These are phyloP conservation scores for Syrista parreyssii DNA, from an alignment of 2,888 invertebrate species.

Conservation along the genomic window DNA sequence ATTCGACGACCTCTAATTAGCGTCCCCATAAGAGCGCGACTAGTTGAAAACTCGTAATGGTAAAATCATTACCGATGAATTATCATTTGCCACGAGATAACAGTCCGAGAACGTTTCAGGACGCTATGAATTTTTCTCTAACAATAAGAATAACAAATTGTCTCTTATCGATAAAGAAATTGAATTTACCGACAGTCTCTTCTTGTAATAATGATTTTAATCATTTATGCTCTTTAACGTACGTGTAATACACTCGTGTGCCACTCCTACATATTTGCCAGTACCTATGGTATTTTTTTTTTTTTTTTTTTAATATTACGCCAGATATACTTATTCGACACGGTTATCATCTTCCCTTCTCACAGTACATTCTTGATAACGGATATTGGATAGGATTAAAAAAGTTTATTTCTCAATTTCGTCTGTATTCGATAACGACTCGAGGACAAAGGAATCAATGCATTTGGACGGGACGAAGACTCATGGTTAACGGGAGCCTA, in stretches of 20 bases:
- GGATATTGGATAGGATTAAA: neutral
- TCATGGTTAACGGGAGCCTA: neutral
- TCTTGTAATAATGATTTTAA: neutral
- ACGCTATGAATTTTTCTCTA: neutral
- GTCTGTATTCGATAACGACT: neutral
- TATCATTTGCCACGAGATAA: neutral
- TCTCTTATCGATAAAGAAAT: neutral
- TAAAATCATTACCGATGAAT: neutral
- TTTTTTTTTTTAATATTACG: neutral
- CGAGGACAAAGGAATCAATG: neutral
- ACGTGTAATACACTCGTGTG: neutral
- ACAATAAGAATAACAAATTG: neutral
- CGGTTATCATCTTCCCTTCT: neutral
- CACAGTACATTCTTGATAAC: neutral
- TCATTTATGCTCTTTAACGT: neutral
- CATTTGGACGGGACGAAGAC: neutral
- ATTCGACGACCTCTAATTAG: conserved; percentile 2
- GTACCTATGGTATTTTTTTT: neutral
- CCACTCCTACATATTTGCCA: neutral
- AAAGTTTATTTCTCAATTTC: neutral
- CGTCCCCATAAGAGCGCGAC: neutral
- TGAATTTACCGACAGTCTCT: neutral
- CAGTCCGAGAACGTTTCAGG: neutral
- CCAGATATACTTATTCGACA: neutral
- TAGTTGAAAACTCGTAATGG: no score